Percentiles rank a stretch among this genome's conserved stretches.
These are phyloP conservation scores for Cherax quadricarinatus DNA, from an alignment of 1,140 invertebrate genomes.

Conservation along the genomic window DNA sequence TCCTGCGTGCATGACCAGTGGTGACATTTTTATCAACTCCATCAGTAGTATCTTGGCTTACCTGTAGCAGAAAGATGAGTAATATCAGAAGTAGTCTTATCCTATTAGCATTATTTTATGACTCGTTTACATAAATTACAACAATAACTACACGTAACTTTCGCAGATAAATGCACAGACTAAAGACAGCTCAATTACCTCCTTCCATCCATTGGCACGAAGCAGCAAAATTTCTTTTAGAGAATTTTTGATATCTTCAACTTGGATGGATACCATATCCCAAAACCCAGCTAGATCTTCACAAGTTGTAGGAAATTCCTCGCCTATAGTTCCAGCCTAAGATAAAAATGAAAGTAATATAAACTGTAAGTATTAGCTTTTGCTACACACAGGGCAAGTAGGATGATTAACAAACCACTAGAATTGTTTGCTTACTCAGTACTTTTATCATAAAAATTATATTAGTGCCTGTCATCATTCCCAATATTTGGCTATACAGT, in stretches of 20 bases:
- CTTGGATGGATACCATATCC: conserved; percentile 97
- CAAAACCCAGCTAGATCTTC: conserved; percentile 96
- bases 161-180: neutral
- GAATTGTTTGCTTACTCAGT: neutral
- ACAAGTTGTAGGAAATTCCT: conserved; percentile 90
- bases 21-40: conserved; percentile 56
- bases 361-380: neutral
- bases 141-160: neutral
- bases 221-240: conserved; percentile 87
- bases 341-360: neutral
- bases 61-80: neutral
- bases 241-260: conserved; percentile 87
- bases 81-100: neutral
- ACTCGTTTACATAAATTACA: neutral
- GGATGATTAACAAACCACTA: neutral
- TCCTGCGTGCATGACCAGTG: conserved; percentile 75
- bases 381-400: neutral
- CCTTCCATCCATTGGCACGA: conserved; percentile 85
- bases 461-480: too few relatives aligned
- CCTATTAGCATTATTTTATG: neutral
- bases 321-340: conserved; percentile 77
- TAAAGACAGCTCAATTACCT: conserved; percentile 65
- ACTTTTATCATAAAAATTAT: too few relatives aligned
- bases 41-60: conserved; percentile 19
- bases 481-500: too few relatives aligned